Evolutionary conservation across 2,113 vertebrate species (phyloP), one percentile per base, ranked within the genome.

Genomic region (Rhinolophus ferrumequinum): DNA sequence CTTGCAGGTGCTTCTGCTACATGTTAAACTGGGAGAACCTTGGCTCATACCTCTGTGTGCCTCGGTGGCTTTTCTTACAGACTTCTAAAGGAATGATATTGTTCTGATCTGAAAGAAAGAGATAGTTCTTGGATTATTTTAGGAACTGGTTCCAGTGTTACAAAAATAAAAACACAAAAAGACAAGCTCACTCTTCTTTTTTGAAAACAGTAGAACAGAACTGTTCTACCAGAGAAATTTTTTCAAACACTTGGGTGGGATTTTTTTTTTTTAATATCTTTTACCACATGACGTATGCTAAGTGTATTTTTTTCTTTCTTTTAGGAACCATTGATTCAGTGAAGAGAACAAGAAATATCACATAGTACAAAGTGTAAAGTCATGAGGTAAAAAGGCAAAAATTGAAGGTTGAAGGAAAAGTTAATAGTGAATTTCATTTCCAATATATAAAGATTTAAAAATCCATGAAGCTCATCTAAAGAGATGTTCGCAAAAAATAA

Each of bases 361-460:
- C 50, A 70, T 12, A 90, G 7, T 60, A 41, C 6, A 13, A 77
- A 79, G 13, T 72, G 8, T 30, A 86, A 86, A 73, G 6, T 69
- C 33, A 91, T 13, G n/a, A 77, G 62, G 82, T n/a, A 47, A 72
- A 75, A 77, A 15, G 5, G 30, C 28, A 16, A 87, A 94, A 94
- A 19, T 28, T 76, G 2, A 44, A 62, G 12, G 8, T 13, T 60
- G n/a, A 94, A 66, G 5, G 22, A 88, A 93, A 66, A 41, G 9
- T 83, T 80, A 80, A 47, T 89, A 18, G 2, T 85, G 66, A 79
- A 80, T 95, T 88, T 92, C 30, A 90, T 82, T 95, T 92, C 47
- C 84, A 88, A 54, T 70, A 73, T 12, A 85, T 64, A 81, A 92
- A 77, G 6, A 38, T 86, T 89, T 93, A 54, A 4, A 92, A 93